These are phyloP conservation scores for Bombus ignitus DNA, from an alignment of 1,140 invertebrate species.

Conservation along the genomic window DNA sequence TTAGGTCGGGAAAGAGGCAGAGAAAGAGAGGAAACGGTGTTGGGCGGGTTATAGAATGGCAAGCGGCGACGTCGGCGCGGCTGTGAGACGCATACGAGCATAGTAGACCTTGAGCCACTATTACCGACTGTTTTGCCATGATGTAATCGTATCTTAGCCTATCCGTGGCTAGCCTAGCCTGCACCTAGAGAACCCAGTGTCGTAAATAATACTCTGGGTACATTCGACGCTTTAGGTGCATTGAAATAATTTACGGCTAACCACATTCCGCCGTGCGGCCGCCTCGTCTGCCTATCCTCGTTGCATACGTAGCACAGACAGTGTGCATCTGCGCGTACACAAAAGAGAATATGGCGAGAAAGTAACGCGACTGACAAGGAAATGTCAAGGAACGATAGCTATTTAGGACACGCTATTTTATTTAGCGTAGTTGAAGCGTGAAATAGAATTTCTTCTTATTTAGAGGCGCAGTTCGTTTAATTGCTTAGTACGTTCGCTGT, in stretches of 20 bases:
- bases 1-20: neutral
- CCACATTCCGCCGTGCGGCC: slow-evolving; percentile 43
- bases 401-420: too few relatives aligned
- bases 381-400: neutral
- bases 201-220: slow-evolving; percentile 69
- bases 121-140: slow-evolving; percentile 72
- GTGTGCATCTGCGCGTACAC: neutral
- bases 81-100: slow-evolving; percentile 51
- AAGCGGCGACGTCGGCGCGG: neutral
- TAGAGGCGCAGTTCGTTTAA: too few relatives aligned
- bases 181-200: slow-evolving; percentile 54
- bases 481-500: fast-evolving
- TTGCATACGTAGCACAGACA: neutral
- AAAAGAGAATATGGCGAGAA: neutral
- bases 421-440: too few relatives aligned
- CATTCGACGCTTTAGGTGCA: slow-evolving; percentile 58
- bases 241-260: slow-evolving; percentile 67
- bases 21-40: neutral
- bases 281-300: slow-evolving; percentile 12
- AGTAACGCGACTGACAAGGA: neutral
- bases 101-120: slow-evolving; percentile 74
- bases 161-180: slow-evolving; percentile 61
- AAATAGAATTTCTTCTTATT: too few relatives aligned
- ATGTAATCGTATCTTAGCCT: slow-evolving; percentile 70
- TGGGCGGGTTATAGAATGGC: neutral